Evolutionary conservation across 2,113 vertebrate genomes (phyloP).

Genomic region (Sinocyclocheilus grahami): DNA sequence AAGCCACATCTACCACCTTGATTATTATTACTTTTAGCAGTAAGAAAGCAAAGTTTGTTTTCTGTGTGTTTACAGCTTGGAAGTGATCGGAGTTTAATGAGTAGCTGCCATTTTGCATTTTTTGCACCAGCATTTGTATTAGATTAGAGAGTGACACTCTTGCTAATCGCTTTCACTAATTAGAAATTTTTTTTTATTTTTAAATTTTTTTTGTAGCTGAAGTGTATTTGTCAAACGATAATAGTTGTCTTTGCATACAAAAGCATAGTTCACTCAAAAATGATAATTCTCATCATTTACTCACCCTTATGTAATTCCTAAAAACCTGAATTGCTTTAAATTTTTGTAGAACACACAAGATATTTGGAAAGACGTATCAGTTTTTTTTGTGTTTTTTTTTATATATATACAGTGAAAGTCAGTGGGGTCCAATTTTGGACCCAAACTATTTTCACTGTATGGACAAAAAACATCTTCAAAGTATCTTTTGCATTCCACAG

Average conservation of each 20-base stretch:
- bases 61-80: background rate
- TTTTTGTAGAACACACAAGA: background rate
- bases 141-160: background rate
- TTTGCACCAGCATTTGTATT: background rate
- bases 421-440: background rate
- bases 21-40: background rate
- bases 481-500: background rate
- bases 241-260: background rate
- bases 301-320: background rate
- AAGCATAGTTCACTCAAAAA: background rate
- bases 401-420: no score
- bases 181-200: background rate
- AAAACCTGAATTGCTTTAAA: background rate
- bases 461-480: background rate
- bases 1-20: background rate
- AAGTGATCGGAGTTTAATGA: background rate
- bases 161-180: background rate
- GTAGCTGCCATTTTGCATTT: background rate
- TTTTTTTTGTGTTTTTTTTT: no score
- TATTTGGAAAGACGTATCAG: background rate
- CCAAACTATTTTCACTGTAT: background rate
- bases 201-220: no score
- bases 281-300: background rate
- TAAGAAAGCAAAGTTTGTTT: background rate
- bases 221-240: background rate